Evolutionary conservation across 2,113 vertebrate species (phyloP).

Genomic region (Cranoglanis bouderius): DNA sequence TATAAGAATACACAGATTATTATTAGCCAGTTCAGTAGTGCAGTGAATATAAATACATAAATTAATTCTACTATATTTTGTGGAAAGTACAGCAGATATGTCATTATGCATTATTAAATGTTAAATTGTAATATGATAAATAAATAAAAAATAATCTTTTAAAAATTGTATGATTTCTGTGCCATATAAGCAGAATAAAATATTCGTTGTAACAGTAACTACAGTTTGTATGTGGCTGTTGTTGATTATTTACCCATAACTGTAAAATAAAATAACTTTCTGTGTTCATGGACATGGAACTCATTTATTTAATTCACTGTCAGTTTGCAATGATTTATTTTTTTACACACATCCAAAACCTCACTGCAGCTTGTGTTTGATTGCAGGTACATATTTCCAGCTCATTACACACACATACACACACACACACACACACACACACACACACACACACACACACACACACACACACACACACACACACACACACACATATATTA

Average conservation of each 20-base stretch:
- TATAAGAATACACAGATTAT: background rate
- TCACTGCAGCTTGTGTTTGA: too few species aligned
- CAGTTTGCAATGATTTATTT: background rate
- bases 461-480: background rate
- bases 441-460: slow-evolving; percentile 57
- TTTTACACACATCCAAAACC: too few species aligned
- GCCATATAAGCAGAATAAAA: background rate
- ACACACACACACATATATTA: slow-evolving; percentile 55
- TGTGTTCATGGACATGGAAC: background rate
- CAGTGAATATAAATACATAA: too few species aligned
- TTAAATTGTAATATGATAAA: too few species aligned
- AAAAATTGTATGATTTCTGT: too few species aligned
- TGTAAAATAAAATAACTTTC: background rate
- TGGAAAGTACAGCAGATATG: too few species aligned
- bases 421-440: slow-evolving; percentile 29
- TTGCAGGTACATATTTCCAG: too few species aligned
- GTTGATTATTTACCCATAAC: background rate
- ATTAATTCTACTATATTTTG: too few species aligned
- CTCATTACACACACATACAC: too few species aligned
- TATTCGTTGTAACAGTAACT: background rate
- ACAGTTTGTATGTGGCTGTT: background rate
- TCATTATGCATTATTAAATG: too few species aligned
- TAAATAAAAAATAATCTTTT: too few species aligned
- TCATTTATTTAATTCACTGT: background rate
- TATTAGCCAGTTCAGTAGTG: too few species aligned